phyloP scores from a whole-genome alignment of 2,113 vertebrate genomes.

The Colistium nudipinnis region DNA sequence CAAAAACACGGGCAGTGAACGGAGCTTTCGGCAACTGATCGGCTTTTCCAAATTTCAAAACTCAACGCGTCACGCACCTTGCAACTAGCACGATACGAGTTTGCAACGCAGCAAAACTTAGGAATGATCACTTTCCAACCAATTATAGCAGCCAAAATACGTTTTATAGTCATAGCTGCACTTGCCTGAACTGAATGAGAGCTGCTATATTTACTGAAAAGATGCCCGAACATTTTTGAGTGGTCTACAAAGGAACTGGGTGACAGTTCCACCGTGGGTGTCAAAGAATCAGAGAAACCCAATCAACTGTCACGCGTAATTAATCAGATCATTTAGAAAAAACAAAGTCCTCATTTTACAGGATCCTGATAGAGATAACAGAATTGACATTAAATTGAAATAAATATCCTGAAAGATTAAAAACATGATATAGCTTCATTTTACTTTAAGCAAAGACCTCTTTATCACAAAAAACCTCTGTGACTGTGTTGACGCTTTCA shows the following conservation, averaged over 20 bases:
- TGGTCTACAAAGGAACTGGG: too few species aligned
- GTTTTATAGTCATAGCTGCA: background rate
- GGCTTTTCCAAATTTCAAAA: slow-evolving; percentile 24
- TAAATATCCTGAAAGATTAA: background rate
- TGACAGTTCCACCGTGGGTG: too few species aligned
- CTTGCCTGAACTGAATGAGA: background rate
- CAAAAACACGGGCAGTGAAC: too few species aligned
- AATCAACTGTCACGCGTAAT: background rate
- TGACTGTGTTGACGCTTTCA: background rate
- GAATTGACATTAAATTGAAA: background rate
- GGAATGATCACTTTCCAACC: slow-evolving; percentile 1
- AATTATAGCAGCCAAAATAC: background rate
- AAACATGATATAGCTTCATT: too few species aligned
- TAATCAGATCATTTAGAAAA: background rate
- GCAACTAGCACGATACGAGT: background rate
- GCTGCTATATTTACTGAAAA: background rate
- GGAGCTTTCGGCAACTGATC: too few species aligned
- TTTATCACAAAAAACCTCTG: too few species aligned
- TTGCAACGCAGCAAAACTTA: slow-evolving; percentile 20
- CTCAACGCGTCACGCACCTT: slow-evolving; percentile 3
- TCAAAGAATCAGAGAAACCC: background rate
- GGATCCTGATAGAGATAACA: background rate
- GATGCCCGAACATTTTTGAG: background rate
- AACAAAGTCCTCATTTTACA: background rate
- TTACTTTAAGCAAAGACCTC: too few species aligned